Evolutionary conservation across 1,140 invertebrate genomes (phyloP), one percentile per base, ranked within the genome.

Genomic region (Eueides isabella): DNA sequence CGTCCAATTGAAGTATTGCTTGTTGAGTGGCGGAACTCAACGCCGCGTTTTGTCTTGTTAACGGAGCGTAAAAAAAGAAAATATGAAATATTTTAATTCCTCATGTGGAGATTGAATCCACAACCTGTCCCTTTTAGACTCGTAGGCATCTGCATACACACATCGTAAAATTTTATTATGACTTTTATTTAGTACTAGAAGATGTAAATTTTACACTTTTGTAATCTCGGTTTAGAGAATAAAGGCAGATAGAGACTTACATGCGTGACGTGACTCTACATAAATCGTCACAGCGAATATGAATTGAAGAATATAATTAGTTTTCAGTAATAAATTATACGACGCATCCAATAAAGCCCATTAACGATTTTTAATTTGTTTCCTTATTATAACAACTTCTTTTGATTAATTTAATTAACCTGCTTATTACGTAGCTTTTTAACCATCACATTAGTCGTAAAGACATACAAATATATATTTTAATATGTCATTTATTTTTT

Each of bases 251-350:
- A 55, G n/a, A 55, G 48, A 6, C 7, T 11, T 23, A 55, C 23
- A 55, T 23, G 9, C 44, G 44, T 55, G 41, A 44, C 41, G 41
- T 44, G 48, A 55, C 19, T 55, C 7, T 55, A 55, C 48, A 55
- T 55, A 55, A 26, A 55, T 26, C 48, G 9, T 19, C 7, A 55
- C 11, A 55, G 48, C 2, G 7, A 44, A 19, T 44, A 44, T 19
- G 7, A 9, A 44, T 44, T 44, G 6, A 7, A 16, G 41, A 55
- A 23, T 55, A 55, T 9, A 0, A 55, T 26, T 55, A 23, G 11
- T 2, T 12, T 7, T 55, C 48, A n/a, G n/a, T 55, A 26, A 7
- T 55, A 26, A 12, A 55, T 55, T 26, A 55, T 2, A 55, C 23
- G 19, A 23, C 44, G 9, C 19, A 55, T 26, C 48, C 19, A 26